Evolutionary conservation across 2,113 vertebrate genomes (phyloP), one percentile per base, ranked within the genome.

Genomic region (Motacilla tschutschensis): DNA sequence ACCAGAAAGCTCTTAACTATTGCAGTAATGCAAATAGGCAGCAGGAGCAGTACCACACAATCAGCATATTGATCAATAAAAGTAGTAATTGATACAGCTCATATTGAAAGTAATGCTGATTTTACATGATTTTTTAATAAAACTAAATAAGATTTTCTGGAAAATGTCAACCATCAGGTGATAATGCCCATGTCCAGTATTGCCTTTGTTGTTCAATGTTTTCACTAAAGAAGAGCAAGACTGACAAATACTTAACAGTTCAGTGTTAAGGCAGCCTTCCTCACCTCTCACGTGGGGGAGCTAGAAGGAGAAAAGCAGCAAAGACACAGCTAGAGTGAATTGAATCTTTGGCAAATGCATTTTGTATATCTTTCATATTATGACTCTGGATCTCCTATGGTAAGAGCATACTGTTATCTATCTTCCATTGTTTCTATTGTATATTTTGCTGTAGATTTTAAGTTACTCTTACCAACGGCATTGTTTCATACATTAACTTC

Each of bases 211-310:
- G 46, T 83, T 83, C n/a, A 29, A 2, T 38, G 10, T 88, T 44
- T n/a, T 58, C 36, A 66, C 57, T 36, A 77, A 74, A 55, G 40
- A 43, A 29, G 44, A 24, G 18, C 29, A 50, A 74, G 43, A 79
- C 55, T 29, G 24, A 28, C 8, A 65, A 66, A 87, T 96, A 97
- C 97, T 97, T 83, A 98, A 98, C 97, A 96, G 91, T 65, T 97
- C 96, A 58, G 94, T 8, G 22, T 73, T 94, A 41, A 88, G 91
- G 90, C 97, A 98, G 43, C 85, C 93, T 72, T 97, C 96, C 55
- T 97, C 97, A 66, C 96, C 82, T 71, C 70, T 93, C 55, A 91
- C 93, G n/a, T 75, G 67, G 29, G 85, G 72, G 53, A 97, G 51
- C 97, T 98, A 83, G 31, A 83, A 94, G 74, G 67, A 93, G 47